Evolutionary conservation across 2,888 invertebrate genomes (phyloP), one percentile per base, ranked within the genome.

Genomic region (Caenorhabditis drosophilae): DNA sequence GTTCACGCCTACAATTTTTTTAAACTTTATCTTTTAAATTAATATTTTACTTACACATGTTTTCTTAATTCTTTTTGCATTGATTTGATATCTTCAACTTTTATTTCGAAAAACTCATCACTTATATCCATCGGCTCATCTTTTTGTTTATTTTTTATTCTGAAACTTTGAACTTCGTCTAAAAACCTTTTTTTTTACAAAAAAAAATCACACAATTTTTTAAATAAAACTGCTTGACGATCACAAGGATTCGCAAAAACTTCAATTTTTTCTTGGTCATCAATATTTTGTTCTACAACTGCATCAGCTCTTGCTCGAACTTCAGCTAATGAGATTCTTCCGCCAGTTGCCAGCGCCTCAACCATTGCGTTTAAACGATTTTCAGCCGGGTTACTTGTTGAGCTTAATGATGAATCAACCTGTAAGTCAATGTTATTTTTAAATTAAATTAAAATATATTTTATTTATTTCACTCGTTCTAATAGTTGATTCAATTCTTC

Each of bases 61-160:
- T 73, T 69, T 9, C 62, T 52, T 18, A 78, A 56, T 26, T 66
- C 70, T 41, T 50, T 63, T 49, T 78, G 77, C 54, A 69, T 60
- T 20, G 45, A 52, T 25, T 62, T 63, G 1, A 76, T 51, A 52
- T 78, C 78, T n/a, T 73, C 64, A 0, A 67, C 45, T 12, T 55
- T 53, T 0, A 76, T 67, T 42, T 78, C 76, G 46, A 66, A 78
- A 50, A 78, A 78, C 9, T 69, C 71, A 12, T 76, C 78, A 12
- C 64, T 50, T 16, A 67, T 42, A 22, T 66, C 69, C 58, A 64
- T 55, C 11, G 54, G 46, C n/a, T 64, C 64, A 2, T 51, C 59
- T 15, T 1, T 22, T n/a, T 42, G 47, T 1, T 23, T 25, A 15
- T 45, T 47, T 34, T 49, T 38, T 0, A 45, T 31, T 40, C 55